Percentiles rank a stretch among this genome's conserved stretches.
These are phyloP conservation scores for Cheiracanthium punctorium DNA, from an alignment of 2,888 invertebrate genomes.

Conservation along the genomic window DNA sequence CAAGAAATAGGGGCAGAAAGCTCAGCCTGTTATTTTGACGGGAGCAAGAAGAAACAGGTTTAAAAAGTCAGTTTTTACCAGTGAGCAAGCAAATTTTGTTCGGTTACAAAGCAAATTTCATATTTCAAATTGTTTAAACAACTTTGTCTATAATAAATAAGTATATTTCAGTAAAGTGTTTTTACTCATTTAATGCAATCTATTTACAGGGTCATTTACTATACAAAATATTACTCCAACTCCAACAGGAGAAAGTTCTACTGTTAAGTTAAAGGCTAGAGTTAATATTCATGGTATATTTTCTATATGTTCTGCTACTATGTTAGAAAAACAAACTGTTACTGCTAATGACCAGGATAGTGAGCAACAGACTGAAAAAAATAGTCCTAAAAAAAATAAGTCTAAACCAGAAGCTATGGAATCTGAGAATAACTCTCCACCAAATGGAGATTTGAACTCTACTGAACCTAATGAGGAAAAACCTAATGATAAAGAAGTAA, in stretches of 20 bases:
- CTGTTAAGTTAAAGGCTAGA: conserved; percentile 96
- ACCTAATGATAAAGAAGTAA: conserved; percentile 76
- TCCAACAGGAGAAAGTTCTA: conserved; percentile 91
- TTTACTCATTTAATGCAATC: neutral
- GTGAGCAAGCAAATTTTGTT: too few relatives aligned
- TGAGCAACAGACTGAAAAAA: conserved; percentile 55
- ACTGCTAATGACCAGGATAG: conserved; percentile 26
- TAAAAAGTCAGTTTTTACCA: too few relatives aligned
- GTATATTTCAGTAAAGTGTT: too few relatives aligned
- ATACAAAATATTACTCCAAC: conserved; percentile 84
- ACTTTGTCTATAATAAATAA: too few relatives aligned
- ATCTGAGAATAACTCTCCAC: conserved; percentile 69
- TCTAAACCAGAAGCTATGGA: conserved; percentile 74
- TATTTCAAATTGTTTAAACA: too few relatives aligned
- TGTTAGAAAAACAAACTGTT: conserved; percentile 76
- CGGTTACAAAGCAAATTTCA: too few relatives aligned
- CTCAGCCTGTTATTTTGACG: too few relatives aligned
- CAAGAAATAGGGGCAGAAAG: too few relatives aligned
- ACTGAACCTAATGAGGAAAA: conserved; percentile 74
- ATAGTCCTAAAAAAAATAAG: conserved; percentile 71
- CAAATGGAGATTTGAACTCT: conserved; percentile 60
- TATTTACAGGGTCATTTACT: conserved; percentile 73
- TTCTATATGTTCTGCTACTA: conserved; percentile 88
- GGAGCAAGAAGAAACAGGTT: too few relatives aligned
- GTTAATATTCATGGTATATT: conserved; percentile 96